A percentile compares a stretch with the other conserved stretches of the same genome.
Conservation (phyloP, 1,140 invertebrate species). For the Steinernema khuongi region DNA sequence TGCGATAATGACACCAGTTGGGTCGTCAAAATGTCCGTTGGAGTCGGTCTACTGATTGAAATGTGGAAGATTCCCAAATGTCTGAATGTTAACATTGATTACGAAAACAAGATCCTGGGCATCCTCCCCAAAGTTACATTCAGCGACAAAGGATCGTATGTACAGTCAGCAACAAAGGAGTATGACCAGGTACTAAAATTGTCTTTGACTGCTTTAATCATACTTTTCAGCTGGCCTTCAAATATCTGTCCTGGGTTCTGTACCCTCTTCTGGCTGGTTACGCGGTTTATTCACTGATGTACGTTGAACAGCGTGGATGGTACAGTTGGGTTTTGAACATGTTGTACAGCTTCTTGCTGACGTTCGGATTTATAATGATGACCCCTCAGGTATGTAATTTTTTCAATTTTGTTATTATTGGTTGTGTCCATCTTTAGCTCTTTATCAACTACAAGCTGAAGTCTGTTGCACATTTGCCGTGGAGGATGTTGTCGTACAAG, state of each 20-base stretch:
- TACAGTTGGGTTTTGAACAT: slow-evolving; percentile 80
- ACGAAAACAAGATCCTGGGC: slow-evolving; percentile 27
- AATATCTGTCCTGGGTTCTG: slow-evolving; percentile 86
- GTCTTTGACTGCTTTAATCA: slow-evolving; percentile 16
- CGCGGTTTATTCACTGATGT: slow-evolving; percentile 89
- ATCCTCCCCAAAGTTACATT: slow-evolving; percentile 65
- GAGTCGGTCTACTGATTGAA: slow-evolving; percentile 88
- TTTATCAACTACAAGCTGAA: slow-evolving; percentile 99
- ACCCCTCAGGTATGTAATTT: slow-evolving; percentile 79
- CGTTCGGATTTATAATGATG: slow-evolving; percentile 99
- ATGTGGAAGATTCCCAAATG: slow-evolving; percentile 97
- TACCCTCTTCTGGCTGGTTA: slow-evolving; percentile 88
- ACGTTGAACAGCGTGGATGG: slow-evolving; percentile 97
- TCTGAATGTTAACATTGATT: slow-evolving; percentile 41
- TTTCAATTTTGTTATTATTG: slow-evolving; percentile 62
- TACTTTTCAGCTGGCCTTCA: slow-evolving; percentile 73
- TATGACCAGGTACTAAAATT: slow-evolving; percentile 71
- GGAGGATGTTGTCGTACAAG: slow-evolving; percentile 99
- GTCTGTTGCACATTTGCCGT: slow-evolving; percentile 94
- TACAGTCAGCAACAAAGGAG: slow-evolving; percentile 83
- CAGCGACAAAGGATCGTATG: slow-evolving; percentile 90
- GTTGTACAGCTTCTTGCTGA: slow-evolving; percentile 95
- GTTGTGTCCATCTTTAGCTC: slow-evolving; percentile 59
- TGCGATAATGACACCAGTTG: slow-evolving; percentile 97
- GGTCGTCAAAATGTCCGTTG: slow-evolving; percentile 69